Evolutionary conservation across 2,888 invertebrate species (phyloP).

Genomic region (Aplocera efformata): DNA sequence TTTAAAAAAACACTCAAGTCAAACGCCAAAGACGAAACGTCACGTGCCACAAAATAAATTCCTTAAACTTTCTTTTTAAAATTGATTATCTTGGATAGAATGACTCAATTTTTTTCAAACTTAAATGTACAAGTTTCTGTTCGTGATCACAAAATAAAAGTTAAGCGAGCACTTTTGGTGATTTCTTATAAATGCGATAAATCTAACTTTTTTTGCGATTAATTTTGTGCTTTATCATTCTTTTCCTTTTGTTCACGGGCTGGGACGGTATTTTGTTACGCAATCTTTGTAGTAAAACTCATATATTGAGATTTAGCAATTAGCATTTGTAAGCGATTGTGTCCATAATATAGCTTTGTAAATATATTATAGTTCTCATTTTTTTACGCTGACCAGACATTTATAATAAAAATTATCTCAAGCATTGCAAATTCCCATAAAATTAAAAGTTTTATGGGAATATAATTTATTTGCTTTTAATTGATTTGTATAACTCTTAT

Average conservation of each 20-base stretch:
- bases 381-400: too few species aligned
- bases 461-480: too few species aligned
- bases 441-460: too few species aligned
- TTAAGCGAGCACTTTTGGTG: constrained; percentile 59
- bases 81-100: constrained; percentile 66
- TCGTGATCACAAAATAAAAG: constrained; percentile 70
- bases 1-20: constrained; percentile 31
- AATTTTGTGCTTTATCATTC: constrained; percentile 46
- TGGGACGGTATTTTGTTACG: constrained; percentile 28
- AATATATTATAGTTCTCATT: too few species aligned
- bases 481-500: too few species aligned
- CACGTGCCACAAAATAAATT: constrained; percentile 47
- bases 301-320: too few species aligned
- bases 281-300: constrained; percentile 25
- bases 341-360: too few species aligned
- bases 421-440: too few species aligned
- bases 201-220: constrained; percentile 51
- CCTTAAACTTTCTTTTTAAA: constrained; percentile 62
- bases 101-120: constrained; percentile 69
- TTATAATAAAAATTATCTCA: too few species aligned
- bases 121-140: constrained; percentile 73
- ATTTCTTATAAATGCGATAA: constrained; percentile 60
- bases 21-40: too few species aligned
- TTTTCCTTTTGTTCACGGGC: constrained; percentile 30
- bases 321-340: too few species aligned